A percentile compares a stretch with the other conserved stretches of the same genome.
Conservation (phyloP, 1,140 invertebrate species). For the Camponotus floridanus region DNA sequence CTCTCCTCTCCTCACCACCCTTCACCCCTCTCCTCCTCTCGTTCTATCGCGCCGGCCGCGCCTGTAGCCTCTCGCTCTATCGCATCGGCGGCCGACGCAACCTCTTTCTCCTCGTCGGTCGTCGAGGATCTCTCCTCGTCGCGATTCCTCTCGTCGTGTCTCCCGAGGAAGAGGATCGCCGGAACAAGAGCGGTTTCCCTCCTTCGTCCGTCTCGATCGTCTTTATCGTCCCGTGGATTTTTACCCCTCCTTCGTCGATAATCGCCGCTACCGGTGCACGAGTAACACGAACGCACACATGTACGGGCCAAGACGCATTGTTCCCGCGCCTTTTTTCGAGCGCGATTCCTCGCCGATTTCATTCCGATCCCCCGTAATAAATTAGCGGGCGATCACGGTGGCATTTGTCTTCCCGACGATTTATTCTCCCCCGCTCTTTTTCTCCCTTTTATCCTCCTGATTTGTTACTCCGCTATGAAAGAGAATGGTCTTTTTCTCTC, state of each 20-base stretch:
- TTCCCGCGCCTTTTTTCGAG: constrained; percentile 69
- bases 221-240: constrained; percentile 46
- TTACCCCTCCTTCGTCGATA: constrained; percentile 14
- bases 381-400: constrained; percentile 80
- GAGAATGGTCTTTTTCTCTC: constrained; percentile 1
- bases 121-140: constrained; percentile 10
- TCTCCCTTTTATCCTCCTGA: neutral
- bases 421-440: constrained; percentile 60
- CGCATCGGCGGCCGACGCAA: constrained; percentile 28
- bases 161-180: constrained; percentile 40
- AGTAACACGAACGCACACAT: neutral
- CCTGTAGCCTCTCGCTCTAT: constrained; percentile 25
- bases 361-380: constrained; percentile 81
- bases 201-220: constrained; percentile 5
- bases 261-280: constrained; percentile 39
- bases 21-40: constrained; percentile 21
- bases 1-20: too few species aligned
- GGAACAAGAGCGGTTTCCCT: neutral
- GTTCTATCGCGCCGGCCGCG: constrained; percentile 4
- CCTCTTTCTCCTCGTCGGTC: constrained; percentile 21
- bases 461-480: constrained; percentile 58
- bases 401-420: constrained; percentile 83
- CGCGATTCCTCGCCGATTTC: constrained; percentile 80
- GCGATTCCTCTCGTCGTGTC: constrained; percentile 24
- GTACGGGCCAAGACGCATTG: constrained; percentile 64